A percentile compares a stretch with the other conserved stretches of the same genome.
Evolutionary conservation across 2,888 invertebrate genomes (phyloP).

Genomic region (Nezara viridula): DNA sequence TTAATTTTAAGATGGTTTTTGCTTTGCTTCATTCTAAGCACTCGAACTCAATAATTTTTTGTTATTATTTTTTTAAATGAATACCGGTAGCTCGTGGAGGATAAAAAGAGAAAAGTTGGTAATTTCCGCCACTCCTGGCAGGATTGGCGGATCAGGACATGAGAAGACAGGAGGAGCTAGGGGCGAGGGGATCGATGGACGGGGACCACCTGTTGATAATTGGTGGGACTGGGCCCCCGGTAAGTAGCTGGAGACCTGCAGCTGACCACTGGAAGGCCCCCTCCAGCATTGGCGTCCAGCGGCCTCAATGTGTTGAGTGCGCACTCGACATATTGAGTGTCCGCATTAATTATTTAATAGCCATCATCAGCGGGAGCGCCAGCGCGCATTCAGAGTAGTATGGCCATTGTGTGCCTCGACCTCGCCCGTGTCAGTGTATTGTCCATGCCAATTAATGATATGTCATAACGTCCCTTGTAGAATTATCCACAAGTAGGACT

Average conservation of each 20-base stretch:
- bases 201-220: constrained; percentile 44
- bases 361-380: neutral
- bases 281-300: neutral
- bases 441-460: neutral
- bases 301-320: neutral
- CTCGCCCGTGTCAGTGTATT: neutral
- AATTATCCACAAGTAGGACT: neutral
- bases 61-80: no score
- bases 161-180: neutral
- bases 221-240: neutral
- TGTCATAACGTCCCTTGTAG: neutral
- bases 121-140: constrained; percentile 28
- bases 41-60: no score
- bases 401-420: neutral
- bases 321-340: neutral
- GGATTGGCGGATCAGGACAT: constrained; percentile 1
- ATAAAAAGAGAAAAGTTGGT: neutral
- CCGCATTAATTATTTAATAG: constrained; percentile 22
- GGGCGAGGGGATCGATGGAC: neutral
- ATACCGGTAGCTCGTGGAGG: neutral
- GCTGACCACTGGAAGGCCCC: neutral
- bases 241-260: no score
- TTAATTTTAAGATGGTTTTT: no score
- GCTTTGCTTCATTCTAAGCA: no score
- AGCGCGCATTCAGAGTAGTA: neutral